A percentile compares a stretch with the other conserved stretches of the same genome.
Evolutionary conservation across 2,113 vertebrate species (phyloP).

Genomic region (Ardeotis arabs): DNA sequence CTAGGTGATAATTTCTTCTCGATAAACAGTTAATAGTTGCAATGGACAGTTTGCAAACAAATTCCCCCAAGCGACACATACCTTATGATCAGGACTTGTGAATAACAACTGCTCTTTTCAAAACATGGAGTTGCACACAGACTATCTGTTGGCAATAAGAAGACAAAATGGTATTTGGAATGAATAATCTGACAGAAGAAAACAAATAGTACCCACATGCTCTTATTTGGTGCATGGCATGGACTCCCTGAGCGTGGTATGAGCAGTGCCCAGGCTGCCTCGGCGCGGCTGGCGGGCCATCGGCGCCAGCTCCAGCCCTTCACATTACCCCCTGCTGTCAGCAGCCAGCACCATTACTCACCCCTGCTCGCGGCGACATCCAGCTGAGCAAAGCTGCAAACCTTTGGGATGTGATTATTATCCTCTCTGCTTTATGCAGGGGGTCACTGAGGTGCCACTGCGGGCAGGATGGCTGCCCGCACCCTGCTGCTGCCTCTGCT

Average conservation of each 20-base stretch:
- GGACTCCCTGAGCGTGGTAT: not conserved
- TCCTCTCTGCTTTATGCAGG: not conserved
- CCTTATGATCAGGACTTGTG: not conserved
- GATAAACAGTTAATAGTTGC: not conserved
- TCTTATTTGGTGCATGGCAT: constrained; percentile 14
- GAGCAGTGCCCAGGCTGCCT: not conserved
- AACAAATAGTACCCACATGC: constrained; percentile 16
- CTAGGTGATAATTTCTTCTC: not conserved
- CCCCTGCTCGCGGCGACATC: not conserved
- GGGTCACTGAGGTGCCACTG: accelerated
- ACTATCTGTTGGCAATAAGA: not conserved
- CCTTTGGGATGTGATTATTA: not conserved
- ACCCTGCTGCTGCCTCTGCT: not conserved
- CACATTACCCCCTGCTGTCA: not conserved
- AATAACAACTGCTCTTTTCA: not conserved
- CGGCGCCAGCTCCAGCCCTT: not conserved
- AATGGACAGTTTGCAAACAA: not conserved
- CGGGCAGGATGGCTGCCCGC: accelerated
- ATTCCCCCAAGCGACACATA: not conserved
- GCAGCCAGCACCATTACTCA: constrained; percentile 5
- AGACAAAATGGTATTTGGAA: not conserved
- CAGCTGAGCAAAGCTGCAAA: not conserved
- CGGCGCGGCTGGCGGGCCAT: not conserved
- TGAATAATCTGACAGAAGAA: constrained; percentile 9
- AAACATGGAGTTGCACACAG: not conserved